Evolutionary conservation across 1,140 invertebrate species (phyloP).

Genomic region (Ridgeia piscesae): DNA sequence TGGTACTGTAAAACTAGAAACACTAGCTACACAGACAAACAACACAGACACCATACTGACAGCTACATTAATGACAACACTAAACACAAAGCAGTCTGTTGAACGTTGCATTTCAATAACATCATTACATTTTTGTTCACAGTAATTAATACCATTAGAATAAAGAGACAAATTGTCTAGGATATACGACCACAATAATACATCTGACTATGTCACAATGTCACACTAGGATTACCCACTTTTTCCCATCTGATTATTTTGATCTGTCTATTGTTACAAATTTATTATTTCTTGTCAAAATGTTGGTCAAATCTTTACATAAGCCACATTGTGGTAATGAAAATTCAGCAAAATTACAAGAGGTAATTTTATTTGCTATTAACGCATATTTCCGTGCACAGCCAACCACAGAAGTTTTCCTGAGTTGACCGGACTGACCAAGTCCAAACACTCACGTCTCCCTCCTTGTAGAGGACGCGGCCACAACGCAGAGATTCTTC

Average conservation of each 20-base stretch:
- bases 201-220: not conserved
- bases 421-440: not conserved
- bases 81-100: not conserved
- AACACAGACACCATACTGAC: not conserved
- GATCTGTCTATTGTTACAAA: not conserved
- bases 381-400: not conserved
- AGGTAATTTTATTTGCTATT: not conserved
- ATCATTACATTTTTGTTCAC: not conserved
- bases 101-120: not conserved
- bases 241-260: not conserved
- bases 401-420: not conserved
- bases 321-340: not conserved
- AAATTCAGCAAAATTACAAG: not conserved
- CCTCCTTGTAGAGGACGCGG: constrained; percentile 64
- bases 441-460: constrained; percentile 37
- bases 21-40: no score
- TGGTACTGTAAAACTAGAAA: no score
- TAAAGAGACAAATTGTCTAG: not conserved
- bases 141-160: not conserved
- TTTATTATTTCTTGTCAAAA: not conserved
- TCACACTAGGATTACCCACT: not conserved
- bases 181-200: not conserved
- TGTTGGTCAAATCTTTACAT: not conserved
- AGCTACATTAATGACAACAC: not conserved
- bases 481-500: constrained; percentile 68